Base-by-base conservation (phyloP, 1,140 invertebrate species). In the Hylyphantes graminicola region DNA sequence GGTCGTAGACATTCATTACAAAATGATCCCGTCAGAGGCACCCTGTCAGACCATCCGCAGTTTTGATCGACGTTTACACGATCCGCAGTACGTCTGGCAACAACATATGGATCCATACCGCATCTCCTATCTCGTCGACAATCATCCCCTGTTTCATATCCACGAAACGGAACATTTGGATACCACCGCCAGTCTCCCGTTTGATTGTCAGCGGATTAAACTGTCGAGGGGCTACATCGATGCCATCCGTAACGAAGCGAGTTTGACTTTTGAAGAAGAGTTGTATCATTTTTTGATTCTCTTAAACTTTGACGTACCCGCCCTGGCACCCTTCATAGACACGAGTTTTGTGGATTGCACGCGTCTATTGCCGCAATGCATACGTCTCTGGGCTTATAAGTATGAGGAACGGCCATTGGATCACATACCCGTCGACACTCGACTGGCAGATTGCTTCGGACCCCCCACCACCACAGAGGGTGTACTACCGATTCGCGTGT, bases 231-330 rank as follows among this genome's bases (percentile, higher is more conserved):
- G 3, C 1, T 12, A 13, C 6, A 50, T 76, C 1, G 59, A 76
- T 35, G 10, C 3, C 17, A 7, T 63, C 13, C 74, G 21, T 7
- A 13, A 64, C 3, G 12, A 17, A 10, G 8, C 17, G 2, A 64
- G 59, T 11, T n/a, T 5, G 15, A 35, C 74, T 0, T 76, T 76
- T 51, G 74, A 76, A 51, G 59, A 76, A 63, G 74, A 76, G 51
- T 51, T 76, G 13, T 61, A 76, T 12, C 35, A n/a, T 50, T 76
- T 76, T 50, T 63, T 76, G 4, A 48, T 19, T 3, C 12, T 54
- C 12, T 17, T 76, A 11, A 76, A 76, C 35, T 76, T 64, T 15
- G 54, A 76, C 15, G 35, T 61, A 0, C 35, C 74, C 2, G 13
- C 15, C 0, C 4, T 76, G 8, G 13, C 13, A 10, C 21, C 50